Percentiles rank a stretch among this genome's conserved stretches.
Evolutionary conservation across 2,797 vertebrate genomes (phyloP).

Genomic region (Margarornis squamiger): DNA sequence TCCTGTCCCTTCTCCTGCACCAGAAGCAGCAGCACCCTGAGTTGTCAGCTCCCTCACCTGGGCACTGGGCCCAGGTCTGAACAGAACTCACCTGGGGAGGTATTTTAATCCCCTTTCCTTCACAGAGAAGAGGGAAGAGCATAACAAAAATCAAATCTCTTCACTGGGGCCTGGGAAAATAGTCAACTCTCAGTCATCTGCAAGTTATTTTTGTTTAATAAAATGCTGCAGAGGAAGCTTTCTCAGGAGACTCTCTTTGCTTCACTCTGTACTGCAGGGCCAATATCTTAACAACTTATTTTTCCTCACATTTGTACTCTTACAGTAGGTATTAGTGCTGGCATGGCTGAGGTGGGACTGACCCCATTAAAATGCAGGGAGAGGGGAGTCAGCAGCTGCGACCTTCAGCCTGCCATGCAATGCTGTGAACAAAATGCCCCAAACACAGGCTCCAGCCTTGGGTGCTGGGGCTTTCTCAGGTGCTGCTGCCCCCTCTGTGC

Average conservation of each 20-base stretch:
- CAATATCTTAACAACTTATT: constrained; percentile 48
- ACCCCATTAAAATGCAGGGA: not conserved
- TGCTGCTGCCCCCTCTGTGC: not conserved
- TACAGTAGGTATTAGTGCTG: not conserved
- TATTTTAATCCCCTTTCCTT: not conserved
- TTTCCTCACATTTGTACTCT: not conserved
- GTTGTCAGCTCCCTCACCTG: not conserved
- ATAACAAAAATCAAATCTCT: not conserved
- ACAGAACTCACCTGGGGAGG: not conserved
- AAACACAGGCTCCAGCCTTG: not conserved
- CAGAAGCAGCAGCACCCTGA: not conserved
- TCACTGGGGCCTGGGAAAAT: not conserved
- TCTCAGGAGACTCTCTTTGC: not conserved
- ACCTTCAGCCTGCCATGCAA: not conserved
- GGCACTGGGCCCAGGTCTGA: not conserved
- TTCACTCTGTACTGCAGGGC: not conserved
- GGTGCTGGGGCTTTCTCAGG: not conserved
- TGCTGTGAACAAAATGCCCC: not conserved
- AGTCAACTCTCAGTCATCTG: not conserved
- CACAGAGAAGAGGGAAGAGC: not conserved
- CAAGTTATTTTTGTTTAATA: constrained; percentile 20
- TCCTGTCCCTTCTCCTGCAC: not conserved
- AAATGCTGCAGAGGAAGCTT: constrained; percentile 3
- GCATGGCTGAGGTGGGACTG: not conserved
- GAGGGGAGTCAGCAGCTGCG: not conserved